Evolutionary conservation across 2,888 invertebrate genomes (phyloP), one percentile per base, ranked within the genome.

Genomic region (Pachymerium ferrugineum): DNA sequence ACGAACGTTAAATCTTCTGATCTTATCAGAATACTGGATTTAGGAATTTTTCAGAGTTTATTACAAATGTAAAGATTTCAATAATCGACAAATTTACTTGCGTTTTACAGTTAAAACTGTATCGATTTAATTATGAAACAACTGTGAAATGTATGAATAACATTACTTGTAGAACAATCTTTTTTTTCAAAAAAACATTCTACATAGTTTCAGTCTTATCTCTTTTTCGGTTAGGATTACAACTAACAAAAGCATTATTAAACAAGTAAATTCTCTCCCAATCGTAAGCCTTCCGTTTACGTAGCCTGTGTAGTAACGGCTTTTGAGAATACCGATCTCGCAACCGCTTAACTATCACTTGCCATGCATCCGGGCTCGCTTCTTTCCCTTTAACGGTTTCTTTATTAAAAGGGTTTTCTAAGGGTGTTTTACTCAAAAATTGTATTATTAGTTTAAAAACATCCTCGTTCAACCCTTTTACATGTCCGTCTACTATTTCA

Each of bases 181-280:
- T n/a, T n/a, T n/a, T n/a, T n/a, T n/a, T n/a, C n/a, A n/a, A n/a
- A n/a, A n/a, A n/a, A n/a, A n/a, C n/a, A n/a, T n/a, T n/a, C n/a
- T 35, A 35, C 8, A 35, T 14, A 35, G 14, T 35, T 14, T 35
- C 14, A 10, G 35, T 14, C n/a, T 19, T 31, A 10, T 71, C 19
- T 25, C 29, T 38, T n/a, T 28, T 71, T 2, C 71, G 35, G n/a
- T 71, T 35, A 12, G 71, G 71, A 38, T 71, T 71, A 6, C 16
- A 1, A 25, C 33, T 33, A 3, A 71, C 6, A 25, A 35, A 71
- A 1, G 33, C 28, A 4, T 28, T 19, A 3, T 16, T 71, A 16
- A 35, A 22, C 3, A 71, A 35, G 81, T 92, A 94, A 76, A 94
- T 90, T 77, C 87, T 87, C 80, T 94, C 92, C 94, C 94, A 95